Evolutionary conservation across 2,888 invertebrate genomes (phyloP), one percentile per base, ranked within the genome.

Genomic region (Bimastos eiseni): DNA sequence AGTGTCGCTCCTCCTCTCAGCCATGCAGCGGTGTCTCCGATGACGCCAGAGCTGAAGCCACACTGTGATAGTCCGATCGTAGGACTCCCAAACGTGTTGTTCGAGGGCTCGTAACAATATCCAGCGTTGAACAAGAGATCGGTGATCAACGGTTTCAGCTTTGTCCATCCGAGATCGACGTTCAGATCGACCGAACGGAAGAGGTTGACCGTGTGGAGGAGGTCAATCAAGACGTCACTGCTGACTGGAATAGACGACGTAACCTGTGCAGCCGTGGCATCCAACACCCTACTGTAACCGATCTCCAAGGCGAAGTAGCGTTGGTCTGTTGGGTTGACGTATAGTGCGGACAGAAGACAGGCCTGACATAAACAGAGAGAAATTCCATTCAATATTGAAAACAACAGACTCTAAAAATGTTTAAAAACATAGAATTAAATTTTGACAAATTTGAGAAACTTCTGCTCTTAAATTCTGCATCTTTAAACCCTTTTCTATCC

Each of bases 51-150:
- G 70, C 70, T n/a, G 30, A 70, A 70, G n/a, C n/a, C 70, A n/a
- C 70, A 3, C 49, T 49, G 49, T 49, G 49, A n/a, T n/a, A n/a
- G 49, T 11, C 70, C 70, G 8, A 17, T 70, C 11, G n/a, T 4
- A 30, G 30, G 86, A 8, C n/a, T 21, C 24, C 36, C 19, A 36
- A 86, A 86, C 6, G 17, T 36, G 36, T 86, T 86, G 37, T 36
- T 86, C 13, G 24, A 24, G 5, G 86, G 86, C 34, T 86, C 36
- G 17, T 86, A 36, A 34, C 2, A 15, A 37, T 86, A 86, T 37
- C 86, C 86, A 24, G 86, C 86, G 19, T 17, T 8, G 36, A 36
- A 86, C 86, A 86, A 86, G 86, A 86, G 36, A 86, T 86, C 86
- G 5, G 37, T 86, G 36, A 37, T 1, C 34, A 86, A 6, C 6